Evolutionary conservation across 2,113 vertebrate species (phyloP).

Genomic region (Ochotona princeps): DNA sequence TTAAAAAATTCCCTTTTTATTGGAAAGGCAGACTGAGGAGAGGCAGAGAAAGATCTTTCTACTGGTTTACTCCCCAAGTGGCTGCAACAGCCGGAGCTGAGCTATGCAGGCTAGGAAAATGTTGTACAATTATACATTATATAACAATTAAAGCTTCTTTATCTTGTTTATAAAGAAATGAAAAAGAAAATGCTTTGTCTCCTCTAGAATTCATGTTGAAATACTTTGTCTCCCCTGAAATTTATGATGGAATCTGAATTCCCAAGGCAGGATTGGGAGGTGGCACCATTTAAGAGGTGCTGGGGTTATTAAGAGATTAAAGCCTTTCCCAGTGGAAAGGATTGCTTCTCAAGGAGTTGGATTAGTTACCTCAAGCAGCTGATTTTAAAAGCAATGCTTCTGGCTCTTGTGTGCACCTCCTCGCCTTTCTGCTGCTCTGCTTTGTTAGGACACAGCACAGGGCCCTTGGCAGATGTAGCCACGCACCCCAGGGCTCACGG

Average conservation of each 20-base stretch:
- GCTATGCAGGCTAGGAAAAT: background rate
- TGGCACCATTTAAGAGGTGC: background rate
- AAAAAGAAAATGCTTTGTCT: background rate
- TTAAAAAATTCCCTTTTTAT: background rate
- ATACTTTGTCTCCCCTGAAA: too few species aligned
- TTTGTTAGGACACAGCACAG: background rate
- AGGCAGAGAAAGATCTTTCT: too few species aligned
- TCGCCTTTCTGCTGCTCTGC: background rate
- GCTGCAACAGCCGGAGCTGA: too few species aligned
- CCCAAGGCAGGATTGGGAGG: background rate
- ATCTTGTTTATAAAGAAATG: too few species aligned
- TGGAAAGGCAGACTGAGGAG: too few species aligned
- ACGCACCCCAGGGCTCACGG: too few species aligned
- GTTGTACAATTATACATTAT: background rate
- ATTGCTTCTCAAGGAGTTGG: background rate
- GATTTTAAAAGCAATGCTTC: background rate
- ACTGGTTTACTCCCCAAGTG: too few species aligned
- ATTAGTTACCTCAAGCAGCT: background rate
- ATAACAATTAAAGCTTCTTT: background rate
- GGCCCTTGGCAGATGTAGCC: background rate
- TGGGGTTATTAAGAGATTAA: background rate
- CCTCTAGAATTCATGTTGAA: background rate
- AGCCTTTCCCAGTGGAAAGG: background rate
- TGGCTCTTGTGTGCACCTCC: background rate
- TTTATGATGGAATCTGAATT: background rate